Percentiles rank a stretch among this genome's conserved stretches.
Conservation (phyloP, 2,113 vertebrate species). For the Oreochromis spilurus region DNA sequence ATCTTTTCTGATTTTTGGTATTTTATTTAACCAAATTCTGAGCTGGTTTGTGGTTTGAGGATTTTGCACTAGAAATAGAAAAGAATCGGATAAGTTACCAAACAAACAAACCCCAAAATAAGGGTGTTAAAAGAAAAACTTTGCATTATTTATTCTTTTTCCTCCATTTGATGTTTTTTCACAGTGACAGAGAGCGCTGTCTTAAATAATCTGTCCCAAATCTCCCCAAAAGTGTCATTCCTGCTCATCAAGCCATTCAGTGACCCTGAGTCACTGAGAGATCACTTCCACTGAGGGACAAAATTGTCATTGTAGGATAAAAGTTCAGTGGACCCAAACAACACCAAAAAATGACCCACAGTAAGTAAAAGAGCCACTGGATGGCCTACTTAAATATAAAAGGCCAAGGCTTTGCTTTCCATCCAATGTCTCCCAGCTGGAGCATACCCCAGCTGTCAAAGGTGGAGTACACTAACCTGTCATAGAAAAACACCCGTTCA, state of each 20-base stretch:
- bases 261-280: neutral
- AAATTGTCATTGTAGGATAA: neutral
- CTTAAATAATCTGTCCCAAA: neutral
- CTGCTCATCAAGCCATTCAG: neutral
- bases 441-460: neutral
- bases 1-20: constrained; percentile 81
- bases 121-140: neutral
- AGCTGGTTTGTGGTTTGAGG: constrained; percentile 38
- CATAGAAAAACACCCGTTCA: neutral
- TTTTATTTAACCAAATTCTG: constrained; percentile 93
- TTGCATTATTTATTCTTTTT: neutral
- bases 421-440: neutral
- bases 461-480: neutral
- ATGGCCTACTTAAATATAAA: neutral
- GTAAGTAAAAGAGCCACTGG: neutral
- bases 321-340: neutral
- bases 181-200: neutral
- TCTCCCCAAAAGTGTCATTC: neutral
- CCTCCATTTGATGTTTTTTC: neutral
- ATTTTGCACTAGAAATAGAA: neutral
- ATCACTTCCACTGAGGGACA: neutral
- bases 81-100: neutral
- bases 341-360: neutral
- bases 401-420: neutral
- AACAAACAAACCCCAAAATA: neutral